phyloP scores from a whole-genome alignment of 1,140 invertebrate species.

The Chlorops oryzae region DNA sequence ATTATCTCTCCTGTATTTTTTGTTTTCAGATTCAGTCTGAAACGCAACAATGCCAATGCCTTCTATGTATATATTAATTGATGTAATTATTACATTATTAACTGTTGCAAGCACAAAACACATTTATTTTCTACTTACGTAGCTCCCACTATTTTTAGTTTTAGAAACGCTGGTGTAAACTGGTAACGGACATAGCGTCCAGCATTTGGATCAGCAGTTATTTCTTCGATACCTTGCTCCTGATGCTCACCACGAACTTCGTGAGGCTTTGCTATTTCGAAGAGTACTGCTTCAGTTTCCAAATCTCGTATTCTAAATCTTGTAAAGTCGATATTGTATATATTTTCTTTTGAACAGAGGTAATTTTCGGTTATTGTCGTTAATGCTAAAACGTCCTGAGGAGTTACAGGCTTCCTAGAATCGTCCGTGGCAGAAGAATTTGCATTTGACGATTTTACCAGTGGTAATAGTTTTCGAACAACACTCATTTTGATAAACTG shows the following conservation, averaged over 20 bases:
- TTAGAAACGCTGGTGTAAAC: slow-evolving; percentile 94
- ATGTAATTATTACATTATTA: slow-evolving; percentile 1
- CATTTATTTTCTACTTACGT: slow-evolving; percentile 72
- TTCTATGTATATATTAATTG: not conserved
- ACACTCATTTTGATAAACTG: slow-evolving; percentile 17
- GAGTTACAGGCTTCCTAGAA: slow-evolving; percentile 47
- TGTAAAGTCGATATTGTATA: slow-evolving; percentile 97
- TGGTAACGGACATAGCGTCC: slow-evolving; percentile 95
- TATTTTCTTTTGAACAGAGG: slow-evolving; percentile 89
- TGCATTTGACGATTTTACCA: slow-evolving; percentile 4
- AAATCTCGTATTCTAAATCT: slow-evolving; percentile 95
- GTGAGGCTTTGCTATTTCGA: slow-evolving; percentile 96
- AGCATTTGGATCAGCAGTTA: slow-evolving; percentile 76
- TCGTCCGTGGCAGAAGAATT: not conserved
- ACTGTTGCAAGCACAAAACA: not conserved
- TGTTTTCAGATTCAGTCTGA: slow-evolving; percentile 4
- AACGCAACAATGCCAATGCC: slow-evolving; percentile 1
- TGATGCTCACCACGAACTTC: too few relatives aligned
- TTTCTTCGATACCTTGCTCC: too few relatives aligned
- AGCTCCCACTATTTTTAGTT: slow-evolving; percentile 90
- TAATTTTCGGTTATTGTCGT: slow-evolving; percentile 66
- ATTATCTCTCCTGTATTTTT: too few relatives aligned
- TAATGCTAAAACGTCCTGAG: slow-evolving; percentile 58
- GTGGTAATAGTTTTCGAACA: slow-evolving; percentile 14
- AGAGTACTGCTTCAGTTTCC: slow-evolving; percentile 85